Evolutionary conservation across 2,888 invertebrate species (phyloP).

Genomic region (Hydropsyche betteni): DNA sequence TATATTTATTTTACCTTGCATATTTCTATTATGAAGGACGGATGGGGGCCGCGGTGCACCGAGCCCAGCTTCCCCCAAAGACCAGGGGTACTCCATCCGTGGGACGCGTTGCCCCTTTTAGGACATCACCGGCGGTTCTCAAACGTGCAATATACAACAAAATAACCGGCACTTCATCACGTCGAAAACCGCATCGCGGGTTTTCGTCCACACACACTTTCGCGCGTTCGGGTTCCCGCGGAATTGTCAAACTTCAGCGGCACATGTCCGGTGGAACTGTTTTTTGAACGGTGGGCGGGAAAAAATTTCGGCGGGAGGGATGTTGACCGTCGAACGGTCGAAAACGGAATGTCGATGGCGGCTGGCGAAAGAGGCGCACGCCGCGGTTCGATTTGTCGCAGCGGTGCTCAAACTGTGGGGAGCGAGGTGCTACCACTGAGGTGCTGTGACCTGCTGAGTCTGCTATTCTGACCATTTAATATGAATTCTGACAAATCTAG

Average conservation of each 20-base stretch:
- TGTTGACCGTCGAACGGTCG: conserved; percentile 13
- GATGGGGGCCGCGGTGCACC: conserved; percentile 36
- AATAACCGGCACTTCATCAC: no score
- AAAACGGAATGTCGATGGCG: conserved; percentile 6
- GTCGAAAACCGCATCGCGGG: no score
- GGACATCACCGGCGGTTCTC: no score
- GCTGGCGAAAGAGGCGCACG: conserved; percentile 1
- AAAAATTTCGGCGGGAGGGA: background rate
- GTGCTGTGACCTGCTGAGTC: no score
- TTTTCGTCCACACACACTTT: no score
- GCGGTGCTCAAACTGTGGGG: conserved; percentile 8
- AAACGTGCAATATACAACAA: no score
- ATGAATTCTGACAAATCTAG: no score
- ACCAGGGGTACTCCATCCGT: conserved; percentile 48
- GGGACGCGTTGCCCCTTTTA: background rate
- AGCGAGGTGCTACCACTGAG: background rate
- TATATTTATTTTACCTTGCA: conserved; percentile 40
- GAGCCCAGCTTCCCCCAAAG: conserved; percentile 38
- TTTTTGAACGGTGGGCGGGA: no score
- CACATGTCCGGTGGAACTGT: no score
- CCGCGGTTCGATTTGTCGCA: background rate
- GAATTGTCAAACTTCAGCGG: no score
- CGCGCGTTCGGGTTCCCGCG: no score
- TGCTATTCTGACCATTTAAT: no score
- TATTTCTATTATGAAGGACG: conserved; percentile 34